Conservation (phyloP, 2,797 vertebrate genomes). For the Myotis vivesi region DNA sequence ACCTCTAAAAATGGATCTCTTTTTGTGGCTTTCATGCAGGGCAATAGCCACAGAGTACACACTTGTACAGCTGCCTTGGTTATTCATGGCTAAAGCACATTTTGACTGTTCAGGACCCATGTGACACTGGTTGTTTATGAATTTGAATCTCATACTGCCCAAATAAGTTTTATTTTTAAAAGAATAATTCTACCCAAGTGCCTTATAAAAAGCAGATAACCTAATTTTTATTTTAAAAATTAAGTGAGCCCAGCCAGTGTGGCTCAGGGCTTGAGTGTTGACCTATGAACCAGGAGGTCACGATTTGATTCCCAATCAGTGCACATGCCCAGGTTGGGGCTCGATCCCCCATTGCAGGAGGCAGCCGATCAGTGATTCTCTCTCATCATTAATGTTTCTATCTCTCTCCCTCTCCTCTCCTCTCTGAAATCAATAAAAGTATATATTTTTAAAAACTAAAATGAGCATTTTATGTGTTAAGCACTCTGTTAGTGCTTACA, state of each 20-base stretch:
- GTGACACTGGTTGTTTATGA: neutral
- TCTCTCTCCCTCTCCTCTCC: too few species aligned
- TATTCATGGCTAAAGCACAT: neutral
- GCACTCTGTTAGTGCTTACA: neutral
- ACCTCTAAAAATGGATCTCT: neutral
- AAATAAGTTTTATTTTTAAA: slow-evolving; percentile 35
- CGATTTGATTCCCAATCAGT: too few species aligned
- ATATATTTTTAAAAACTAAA: neutral
- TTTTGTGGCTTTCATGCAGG: neutral
- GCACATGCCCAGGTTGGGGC: too few species aligned
- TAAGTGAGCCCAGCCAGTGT: neutral
- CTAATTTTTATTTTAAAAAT: slow-evolving; percentile 42
- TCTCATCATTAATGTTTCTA: too few species aligned
- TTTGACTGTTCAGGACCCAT: neutral
- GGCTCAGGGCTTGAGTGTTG: too few species aligned
- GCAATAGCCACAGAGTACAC: neutral
- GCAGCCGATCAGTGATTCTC: too few species aligned
- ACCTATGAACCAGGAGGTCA: too few species aligned
- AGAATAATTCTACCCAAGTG: slow-evolving; percentile 12
- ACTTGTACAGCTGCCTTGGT: neutral
- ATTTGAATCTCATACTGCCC: neutral
- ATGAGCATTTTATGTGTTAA: neutral
- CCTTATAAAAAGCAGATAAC: neutral
- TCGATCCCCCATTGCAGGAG: too few species aligned
- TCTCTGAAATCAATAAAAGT: too few species aligned